Conservation (phyloP, 2,113 vertebrate species). For the Sula dactylatra region DNA sequence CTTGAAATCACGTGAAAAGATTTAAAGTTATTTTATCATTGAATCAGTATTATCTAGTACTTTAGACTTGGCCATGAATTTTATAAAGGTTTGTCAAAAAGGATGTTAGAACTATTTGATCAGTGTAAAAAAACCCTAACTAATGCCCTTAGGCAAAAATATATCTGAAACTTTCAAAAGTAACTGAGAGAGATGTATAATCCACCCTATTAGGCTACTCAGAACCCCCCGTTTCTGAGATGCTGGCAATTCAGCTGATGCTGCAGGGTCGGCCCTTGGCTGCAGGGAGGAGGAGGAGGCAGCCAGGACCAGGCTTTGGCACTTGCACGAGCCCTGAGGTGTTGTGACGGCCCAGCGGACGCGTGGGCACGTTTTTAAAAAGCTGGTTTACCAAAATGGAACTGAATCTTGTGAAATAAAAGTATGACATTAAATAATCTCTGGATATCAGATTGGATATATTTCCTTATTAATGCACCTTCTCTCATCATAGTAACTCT, state of each 20-base stretch:
- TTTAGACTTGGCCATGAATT: not conserved
- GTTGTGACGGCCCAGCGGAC: not conserved
- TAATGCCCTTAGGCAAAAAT: not conserved
- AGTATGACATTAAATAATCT: not conserved
- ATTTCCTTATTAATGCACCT: not conserved
- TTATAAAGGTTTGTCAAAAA: not conserved
- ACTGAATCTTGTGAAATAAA: slow-evolving; percentile 5
- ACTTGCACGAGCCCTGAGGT: not conserved
- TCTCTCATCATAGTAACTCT: not conserved
- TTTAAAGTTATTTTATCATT: not conserved
- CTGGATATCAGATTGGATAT: not conserved
- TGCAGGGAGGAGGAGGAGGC: not conserved
- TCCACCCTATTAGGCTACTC: not conserved
- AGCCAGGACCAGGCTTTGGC: not conserved
- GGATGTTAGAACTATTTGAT: not conserved
- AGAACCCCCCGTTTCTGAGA: not conserved
- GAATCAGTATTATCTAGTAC: not conserved
- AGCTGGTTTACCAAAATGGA: not conserved
- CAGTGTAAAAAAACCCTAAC: not conserved
- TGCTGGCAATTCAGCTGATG: not conserved
- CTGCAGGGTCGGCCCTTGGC: not conserved
- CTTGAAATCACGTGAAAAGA: not conserved
- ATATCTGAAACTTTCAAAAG: not conserved
- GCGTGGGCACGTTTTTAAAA: not conserved
- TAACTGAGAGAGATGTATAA: not conserved